A percentile compares a stretch with the other conserved stretches of the same genome.
Evolutionary conservation across 1,140 invertebrate genomes (phyloP).

Genomic region (silkworm (Bombyx mori)): DNA sequence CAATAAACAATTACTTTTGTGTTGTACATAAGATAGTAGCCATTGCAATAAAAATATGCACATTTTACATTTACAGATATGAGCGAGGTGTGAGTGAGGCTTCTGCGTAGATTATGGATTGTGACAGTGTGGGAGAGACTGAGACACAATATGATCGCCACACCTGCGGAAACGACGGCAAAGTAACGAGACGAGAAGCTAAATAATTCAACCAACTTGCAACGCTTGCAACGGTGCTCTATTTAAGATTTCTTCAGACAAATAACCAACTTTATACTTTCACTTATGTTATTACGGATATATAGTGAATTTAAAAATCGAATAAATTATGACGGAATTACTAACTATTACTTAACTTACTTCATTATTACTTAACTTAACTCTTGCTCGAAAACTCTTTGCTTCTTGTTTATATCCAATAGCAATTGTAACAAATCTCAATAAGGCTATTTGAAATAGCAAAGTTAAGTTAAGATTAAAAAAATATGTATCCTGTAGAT

Average conservation of each 20-base stretch:
- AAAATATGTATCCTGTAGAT: too few relatives aligned
- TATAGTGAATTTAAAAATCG: too few relatives aligned
- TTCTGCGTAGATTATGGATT: conserved; percentile 6
- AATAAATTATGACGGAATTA: too few relatives aligned
- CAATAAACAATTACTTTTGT: too few relatives aligned
- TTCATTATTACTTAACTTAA: too few relatives aligned
- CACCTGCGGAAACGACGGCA: conserved; percentile 61
- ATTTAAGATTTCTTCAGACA: conserved; percentile 30
- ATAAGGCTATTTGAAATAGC: too few relatives aligned
- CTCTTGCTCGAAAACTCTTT: too few relatives aligned
- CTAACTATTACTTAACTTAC: too few relatives aligned
- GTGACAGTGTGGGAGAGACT: conserved; percentile 24
- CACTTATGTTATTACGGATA: too few relatives aligned
- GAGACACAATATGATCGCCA: conserved; percentile 64
- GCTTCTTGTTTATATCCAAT: too few relatives aligned
- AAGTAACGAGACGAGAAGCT: conserved; percentile 61
- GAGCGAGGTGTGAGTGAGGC: not conserved
- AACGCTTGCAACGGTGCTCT: conserved; percentile 32
- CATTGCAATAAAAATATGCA: not conserved
- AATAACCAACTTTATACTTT: conserved; percentile 42
- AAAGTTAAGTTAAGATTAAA: too few relatives aligned
- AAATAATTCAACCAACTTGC: conserved; percentile 58
- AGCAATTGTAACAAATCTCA: too few relatives aligned
- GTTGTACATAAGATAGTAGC: not conserved
- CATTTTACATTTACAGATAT: not conserved